Percentiles rank a stretch among this genome's conserved stretches.
Evolutionary conservation across 2,888 invertebrate genomes (phyloP).

Genomic region (Orgyia antiqua): DNA sequence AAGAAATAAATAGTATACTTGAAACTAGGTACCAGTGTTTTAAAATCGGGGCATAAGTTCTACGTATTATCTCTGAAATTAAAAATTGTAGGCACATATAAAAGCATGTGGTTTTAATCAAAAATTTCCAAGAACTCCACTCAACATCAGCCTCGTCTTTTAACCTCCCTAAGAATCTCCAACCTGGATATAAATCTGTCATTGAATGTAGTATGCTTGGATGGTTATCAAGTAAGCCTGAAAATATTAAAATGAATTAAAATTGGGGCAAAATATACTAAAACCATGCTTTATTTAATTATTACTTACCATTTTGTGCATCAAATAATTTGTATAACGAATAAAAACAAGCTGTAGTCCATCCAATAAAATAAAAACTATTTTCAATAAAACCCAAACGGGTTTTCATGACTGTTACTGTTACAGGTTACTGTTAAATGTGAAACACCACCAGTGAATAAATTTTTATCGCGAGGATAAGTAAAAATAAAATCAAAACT

Average conservation of each 20-base stretch:
- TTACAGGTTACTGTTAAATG: too few species aligned
- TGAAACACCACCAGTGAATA: too few species aligned
- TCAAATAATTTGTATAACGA: constrained; percentile 74
- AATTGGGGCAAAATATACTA: too few species aligned
- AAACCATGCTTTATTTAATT: too few species aligned
- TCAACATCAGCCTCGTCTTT: constrained; percentile 84
- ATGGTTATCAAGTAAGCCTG: constrained; percentile 48
- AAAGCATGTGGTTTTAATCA: constrained; percentile 68
- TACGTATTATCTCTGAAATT: constrained; percentile 70
- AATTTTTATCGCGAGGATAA: too few species aligned
- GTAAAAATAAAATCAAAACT: constrained; percentile 4
- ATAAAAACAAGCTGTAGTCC: constrained; percentile 76
- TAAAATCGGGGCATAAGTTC: constrained; percentile 35
- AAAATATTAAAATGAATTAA: not conserved
- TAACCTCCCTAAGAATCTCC: constrained; percentile 72
- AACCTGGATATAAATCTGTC: constrained; percentile 77
- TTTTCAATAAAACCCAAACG: constrained; percentile 52
- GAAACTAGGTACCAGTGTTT: constrained; percentile 77
- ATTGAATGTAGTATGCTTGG: constrained; percentile 31
- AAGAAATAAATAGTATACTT: constrained; percentile 62
- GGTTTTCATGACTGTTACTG: constrained; percentile 37
- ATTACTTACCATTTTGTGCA: constrained; percentile 66
- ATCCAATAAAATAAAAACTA: constrained; percentile 65
- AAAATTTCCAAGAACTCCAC: constrained; percentile 82
- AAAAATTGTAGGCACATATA: constrained; percentile 77